Evolutionary conservation across 2,797 vertebrate genomes (phyloP).

Genomic region (Clamator glandarius): DNA sequence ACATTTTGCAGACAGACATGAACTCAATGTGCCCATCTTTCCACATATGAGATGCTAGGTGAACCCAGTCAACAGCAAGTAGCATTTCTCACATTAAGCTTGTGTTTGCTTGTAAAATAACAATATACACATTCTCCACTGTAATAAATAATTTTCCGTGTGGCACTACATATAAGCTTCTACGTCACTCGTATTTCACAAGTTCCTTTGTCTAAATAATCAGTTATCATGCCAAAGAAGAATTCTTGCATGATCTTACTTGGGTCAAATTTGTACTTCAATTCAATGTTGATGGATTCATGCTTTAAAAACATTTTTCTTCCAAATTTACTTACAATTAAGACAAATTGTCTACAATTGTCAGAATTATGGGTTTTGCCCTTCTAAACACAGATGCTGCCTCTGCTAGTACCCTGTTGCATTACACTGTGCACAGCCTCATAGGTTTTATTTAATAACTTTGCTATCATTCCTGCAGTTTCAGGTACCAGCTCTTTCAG

Average conservation of each 20-base stretch:
- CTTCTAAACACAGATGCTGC: neutral
- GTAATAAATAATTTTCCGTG: constrained; percentile 50
- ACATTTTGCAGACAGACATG: constrained; percentile 61
- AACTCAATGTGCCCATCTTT: neutral
- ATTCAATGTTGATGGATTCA: neutral
- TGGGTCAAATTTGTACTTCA: neutral
- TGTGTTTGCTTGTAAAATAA: constrained; percentile 50
- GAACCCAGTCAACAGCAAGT: neutral
- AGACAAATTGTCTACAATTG: neutral
- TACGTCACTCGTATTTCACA: neutral
- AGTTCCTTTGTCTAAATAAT: neutral
- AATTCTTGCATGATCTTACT: constrained; percentile 14
- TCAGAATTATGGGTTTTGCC: neutral
- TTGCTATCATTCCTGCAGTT: neutral
- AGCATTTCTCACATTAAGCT: constrained; percentile 1
- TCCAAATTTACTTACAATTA: neutral
- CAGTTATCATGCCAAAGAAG: neutral
- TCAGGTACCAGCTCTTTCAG: neutral
- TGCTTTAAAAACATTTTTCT: neutral
- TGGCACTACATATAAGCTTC: neutral
- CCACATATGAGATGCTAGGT: neutral
- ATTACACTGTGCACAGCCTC: neutral
- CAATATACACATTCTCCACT: neutral
- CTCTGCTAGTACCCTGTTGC: neutral
- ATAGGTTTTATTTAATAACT: neutral